Conservation (phyloP, 2,797 vertebrate species). For the Falco novaeseelandiae region DNA sequence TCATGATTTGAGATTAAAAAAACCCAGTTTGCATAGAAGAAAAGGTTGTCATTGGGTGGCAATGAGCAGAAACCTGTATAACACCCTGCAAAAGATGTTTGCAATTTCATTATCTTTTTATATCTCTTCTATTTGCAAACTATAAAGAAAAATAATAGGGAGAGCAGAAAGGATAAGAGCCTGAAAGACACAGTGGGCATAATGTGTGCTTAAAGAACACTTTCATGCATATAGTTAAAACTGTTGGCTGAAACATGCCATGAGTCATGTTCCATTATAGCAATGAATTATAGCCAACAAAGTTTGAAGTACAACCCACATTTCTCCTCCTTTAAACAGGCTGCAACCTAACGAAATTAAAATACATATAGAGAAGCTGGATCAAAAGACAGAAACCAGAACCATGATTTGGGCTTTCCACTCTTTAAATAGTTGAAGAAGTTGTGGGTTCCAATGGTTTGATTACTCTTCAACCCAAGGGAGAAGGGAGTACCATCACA, state of each 20-base stretch:
- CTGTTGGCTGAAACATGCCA: background rate
- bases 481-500: background rate
- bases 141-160: background rate
- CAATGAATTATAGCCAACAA: background rate
- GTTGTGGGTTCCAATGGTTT: accelerated
- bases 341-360: background rate
- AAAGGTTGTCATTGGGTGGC: background rate
- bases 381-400: background rate
- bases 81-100: background rate
- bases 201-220: background rate
- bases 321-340: background rate
- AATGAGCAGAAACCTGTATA: background rate
- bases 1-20: background rate
- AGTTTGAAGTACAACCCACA: background rate
- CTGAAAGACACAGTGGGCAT: background rate
- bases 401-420: background rate
- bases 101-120: background rate
- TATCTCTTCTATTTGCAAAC: background rate
- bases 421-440: background rate
- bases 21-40: background rate
- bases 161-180: background rate
- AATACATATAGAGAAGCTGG: background rate
- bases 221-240: background rate
- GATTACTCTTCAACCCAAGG: background rate
- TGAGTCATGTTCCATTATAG: slow-evolving; percentile 20